phyloP scores from a whole-genome alignment of 1,140 invertebrate species.

The Trichomalopsis sarcophagae region DNA sequence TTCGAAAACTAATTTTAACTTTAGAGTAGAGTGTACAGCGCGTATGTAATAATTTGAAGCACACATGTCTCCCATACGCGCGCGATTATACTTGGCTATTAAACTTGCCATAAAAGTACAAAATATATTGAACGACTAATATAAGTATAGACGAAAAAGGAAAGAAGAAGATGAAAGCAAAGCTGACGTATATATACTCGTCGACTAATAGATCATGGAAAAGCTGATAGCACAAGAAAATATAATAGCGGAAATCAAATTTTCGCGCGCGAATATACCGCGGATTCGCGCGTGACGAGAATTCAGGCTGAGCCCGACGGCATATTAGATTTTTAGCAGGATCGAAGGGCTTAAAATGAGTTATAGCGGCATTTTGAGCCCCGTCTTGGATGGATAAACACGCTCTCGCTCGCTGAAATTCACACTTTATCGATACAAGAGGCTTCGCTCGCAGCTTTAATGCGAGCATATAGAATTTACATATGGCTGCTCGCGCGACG shows the following conservation, averaged over 20 bases:
- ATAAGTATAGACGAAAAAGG: no score
- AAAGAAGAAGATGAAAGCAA: background rate
- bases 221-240: background rate
- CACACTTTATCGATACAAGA: conserved; percentile 3
- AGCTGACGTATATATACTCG: no score
- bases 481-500: background rate
- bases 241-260: background rate
- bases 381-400: background rate
- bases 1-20: background rate
- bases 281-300: background rate
- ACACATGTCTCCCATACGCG: background rate
- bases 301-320: background rate
- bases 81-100: background rate
- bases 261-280: background rate
- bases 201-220: no score
- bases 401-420: background rate
- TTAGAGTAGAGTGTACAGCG: background rate
- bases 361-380: background rate
- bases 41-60: background rate
- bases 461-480: background rate
- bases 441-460: background rate
- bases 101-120: background rate
- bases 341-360: background rate
- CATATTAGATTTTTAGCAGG: background rate
- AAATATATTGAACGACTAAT: background rate